These are phyloP conservation scores for Hylyphantes graminicola DNA, from an alignment of 1,140 invertebrate species.

Conservation along the genomic window DNA sequence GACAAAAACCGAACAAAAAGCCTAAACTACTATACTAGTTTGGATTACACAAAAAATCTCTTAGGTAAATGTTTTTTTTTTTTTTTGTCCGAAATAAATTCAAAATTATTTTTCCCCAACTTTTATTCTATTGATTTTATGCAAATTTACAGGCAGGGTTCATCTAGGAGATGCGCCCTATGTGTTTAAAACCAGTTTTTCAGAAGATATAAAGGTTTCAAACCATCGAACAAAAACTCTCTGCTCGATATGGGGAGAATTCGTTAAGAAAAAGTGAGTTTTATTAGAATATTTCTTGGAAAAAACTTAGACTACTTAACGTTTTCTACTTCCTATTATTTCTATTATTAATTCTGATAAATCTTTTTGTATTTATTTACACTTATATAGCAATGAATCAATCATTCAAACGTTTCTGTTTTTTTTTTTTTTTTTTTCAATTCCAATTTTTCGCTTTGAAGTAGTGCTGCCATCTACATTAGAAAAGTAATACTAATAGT, in stretches of 20 bases:
- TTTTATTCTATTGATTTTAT: neutral
- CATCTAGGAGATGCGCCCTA: conserved; percentile 18
- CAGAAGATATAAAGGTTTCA: neutral
- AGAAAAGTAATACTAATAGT: too few relatives aligned
- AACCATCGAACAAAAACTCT: conserved; percentile 11
- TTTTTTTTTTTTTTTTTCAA: too few relatives aligned
- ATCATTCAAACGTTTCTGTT: too few relatives aligned
- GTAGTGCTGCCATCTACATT: too few relatives aligned
- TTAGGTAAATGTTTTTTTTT: conserved; percentile 5
- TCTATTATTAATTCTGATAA: too few relatives aligned
- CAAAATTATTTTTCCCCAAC: neutral
- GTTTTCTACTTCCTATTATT: too few relatives aligned
- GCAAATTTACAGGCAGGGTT: conserved; percentile 9
- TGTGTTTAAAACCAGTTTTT: conserved; percentile 19
- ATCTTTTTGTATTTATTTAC: too few relatives aligned
- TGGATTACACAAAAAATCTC: neutral
- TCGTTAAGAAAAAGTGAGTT: conserved; percentile 21
- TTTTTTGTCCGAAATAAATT: neutral
- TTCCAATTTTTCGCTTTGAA: too few relatives aligned
- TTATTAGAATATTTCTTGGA: too few relatives aligned
- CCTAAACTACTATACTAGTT: neutral
- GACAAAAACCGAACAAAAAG: neutral
- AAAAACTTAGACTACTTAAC: too few relatives aligned
- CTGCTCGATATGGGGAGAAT: conserved; percentile 33
- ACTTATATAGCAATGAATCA: too few relatives aligned